A percentile compares a stretch with the other conserved stretches of the same genome.
Evolutionary conservation across 2,888 invertebrate species (phyloP).

Genomic region (Machimus atricapillus): DNA sequence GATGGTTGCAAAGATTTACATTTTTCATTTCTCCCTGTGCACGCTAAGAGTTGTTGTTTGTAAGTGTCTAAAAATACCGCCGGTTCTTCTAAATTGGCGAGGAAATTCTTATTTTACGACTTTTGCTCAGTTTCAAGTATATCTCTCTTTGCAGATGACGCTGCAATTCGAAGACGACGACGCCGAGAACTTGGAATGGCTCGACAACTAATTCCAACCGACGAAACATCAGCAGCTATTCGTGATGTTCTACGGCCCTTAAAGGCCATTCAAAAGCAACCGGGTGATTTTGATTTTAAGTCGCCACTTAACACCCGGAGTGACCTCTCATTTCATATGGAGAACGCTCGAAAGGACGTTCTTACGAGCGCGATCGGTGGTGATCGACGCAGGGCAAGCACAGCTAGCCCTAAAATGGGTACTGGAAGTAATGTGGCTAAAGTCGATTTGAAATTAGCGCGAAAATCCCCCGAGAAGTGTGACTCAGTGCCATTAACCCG

Average conservation of each 20-base stretch:
- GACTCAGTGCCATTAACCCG: constrained; percentile 46
- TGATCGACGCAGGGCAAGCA: constrained; percentile 53
- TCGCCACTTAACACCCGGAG: constrained; percentile 48
- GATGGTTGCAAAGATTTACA: constrained; percentile 46
- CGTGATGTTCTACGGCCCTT: constrained; percentile 56
- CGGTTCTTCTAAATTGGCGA: background rate
- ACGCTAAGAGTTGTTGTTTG: constrained; percentile 44
- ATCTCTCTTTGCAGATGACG: constrained; percentile 58
- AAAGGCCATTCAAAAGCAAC: constrained; percentile 48
- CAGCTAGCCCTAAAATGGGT: constrained; percentile 51
- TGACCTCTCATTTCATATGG: constrained; percentile 54
- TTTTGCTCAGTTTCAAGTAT: background rate
- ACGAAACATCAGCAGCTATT: constrained; percentile 53
- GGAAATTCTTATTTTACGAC: constrained; percentile 8
- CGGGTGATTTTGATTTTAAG: background rate
- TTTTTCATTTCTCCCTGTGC: constrained; percentile 46
- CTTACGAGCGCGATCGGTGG: constrained; percentile 21
- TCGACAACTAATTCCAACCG: constrained; percentile 56
- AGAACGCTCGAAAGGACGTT: constrained; percentile 52
- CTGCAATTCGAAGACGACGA: constrained; percentile 57
- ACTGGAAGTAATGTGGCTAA: constrained; percentile 16
- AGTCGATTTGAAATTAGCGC: constrained; percentile 34
- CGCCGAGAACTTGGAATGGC: constrained; percentile 60
- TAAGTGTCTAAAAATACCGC: constrained; percentile 37
- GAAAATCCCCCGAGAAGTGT: constrained; percentile 45